Evolutionary conservation across 1,140 invertebrate genomes (phyloP).

Genomic region (Penaeus indicus): DNA sequence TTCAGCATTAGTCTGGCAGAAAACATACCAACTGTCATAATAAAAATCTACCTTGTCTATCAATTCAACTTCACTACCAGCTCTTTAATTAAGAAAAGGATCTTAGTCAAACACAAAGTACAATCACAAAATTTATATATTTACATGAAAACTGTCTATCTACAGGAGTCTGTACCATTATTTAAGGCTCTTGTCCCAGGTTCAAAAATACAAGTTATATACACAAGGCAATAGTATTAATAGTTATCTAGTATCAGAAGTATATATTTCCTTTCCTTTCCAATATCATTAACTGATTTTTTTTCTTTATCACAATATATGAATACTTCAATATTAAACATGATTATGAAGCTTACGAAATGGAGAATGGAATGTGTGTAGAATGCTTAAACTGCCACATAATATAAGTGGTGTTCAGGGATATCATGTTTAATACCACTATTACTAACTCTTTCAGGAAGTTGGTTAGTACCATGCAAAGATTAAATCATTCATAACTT

Average conservation of each 20-base stretch:
- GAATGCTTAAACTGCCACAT: slow-evolving; percentile 9
- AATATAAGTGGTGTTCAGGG: too few relatives aligned
- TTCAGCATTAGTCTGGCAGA: too few relatives aligned
- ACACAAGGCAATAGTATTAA: slow-evolving; percentile 62
- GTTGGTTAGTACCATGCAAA: too few relatives aligned
- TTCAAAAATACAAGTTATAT: slow-evolving; percentile 62
- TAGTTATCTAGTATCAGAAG: slow-evolving; percentile 51
- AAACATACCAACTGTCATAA: background rate
- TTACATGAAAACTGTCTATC: slow-evolving; percentile 60
- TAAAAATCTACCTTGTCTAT: background rate
- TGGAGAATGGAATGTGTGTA: slow-evolving; percentile 34
- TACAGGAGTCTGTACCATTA: slow-evolving; percentile 50
- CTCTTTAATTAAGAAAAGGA: slow-evolving; percentile 19
- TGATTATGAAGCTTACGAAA: slow-evolving; percentile 40
- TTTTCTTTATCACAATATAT: slow-evolving; percentile 53
- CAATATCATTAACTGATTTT: slow-evolving; percentile 7
- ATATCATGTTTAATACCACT: too few relatives aligned
- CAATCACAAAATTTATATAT: slow-evolving; percentile 63
- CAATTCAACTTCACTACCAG: background rate
- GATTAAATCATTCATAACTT: too few relatives aligned
- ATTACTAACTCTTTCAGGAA: too few relatives aligned
- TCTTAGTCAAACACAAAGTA: slow-evolving; percentile 58
- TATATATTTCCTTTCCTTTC: slow-evolving; percentile 16
- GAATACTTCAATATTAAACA: slow-evolving; percentile 35
- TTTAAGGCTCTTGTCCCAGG: slow-evolving; percentile 61